phyloP scores from a whole-genome alignment of 1,140 invertebrate species.

The Lethrus apterus region DNA sequence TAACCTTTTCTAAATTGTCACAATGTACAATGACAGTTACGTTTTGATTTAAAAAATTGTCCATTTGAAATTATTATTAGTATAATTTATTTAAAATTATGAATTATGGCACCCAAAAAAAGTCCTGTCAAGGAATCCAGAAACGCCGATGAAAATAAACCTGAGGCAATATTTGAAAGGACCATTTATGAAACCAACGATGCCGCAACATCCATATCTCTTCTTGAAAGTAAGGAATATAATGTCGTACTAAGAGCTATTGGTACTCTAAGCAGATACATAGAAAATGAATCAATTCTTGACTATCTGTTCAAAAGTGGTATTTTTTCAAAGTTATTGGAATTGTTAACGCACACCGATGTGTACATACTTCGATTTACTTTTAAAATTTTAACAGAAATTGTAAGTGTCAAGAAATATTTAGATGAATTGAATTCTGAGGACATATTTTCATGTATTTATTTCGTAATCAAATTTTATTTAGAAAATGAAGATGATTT shows the following conservation, averaged over 20 bases:
- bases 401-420: too few species aligned
- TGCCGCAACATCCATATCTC: not conserved
- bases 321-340: not conserved
- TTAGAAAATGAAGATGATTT: too few species aligned
- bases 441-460: too few species aligned
- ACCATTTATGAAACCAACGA: not conserved
- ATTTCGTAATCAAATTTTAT: too few species aligned
- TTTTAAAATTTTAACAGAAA: too few species aligned
- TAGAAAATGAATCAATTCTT: not conserved
- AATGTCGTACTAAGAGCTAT: not conserved
- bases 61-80: not conserved
- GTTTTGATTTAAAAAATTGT: not conserved
- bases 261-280: not conserved
- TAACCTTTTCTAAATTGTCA: slow-evolving; percentile 2
- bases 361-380: slow-evolving; percentile 5
- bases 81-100: slow-evolving; percentile 3
- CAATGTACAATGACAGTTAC: not conserved
- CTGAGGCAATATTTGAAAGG: not conserved
- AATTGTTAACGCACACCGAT: not conserved
- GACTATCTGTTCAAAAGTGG: not conserved
- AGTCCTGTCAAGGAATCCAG: not conserved
- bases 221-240: not conserved
- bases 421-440: too few species aligned
- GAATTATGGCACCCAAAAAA: too few species aligned
- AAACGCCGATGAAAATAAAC: not conserved